phyloP scores from a whole-genome alignment of 2,797 vertebrate species.

The Lophura swinhoii region DNA sequence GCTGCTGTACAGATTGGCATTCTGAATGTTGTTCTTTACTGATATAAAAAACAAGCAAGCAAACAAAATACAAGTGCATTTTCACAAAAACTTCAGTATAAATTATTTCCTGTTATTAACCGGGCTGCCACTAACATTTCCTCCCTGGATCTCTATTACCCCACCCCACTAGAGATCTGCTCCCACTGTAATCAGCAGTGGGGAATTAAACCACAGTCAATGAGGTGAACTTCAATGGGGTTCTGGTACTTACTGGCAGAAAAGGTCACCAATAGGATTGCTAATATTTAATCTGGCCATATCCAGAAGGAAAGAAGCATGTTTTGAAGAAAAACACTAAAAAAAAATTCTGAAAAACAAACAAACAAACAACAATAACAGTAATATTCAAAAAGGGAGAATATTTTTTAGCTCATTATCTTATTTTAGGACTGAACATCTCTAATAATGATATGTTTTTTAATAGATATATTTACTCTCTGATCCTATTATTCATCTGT shows the following conservation, averaged over 20 bases:
- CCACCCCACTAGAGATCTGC: not conserved
- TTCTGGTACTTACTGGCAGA: not conserved
- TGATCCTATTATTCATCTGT: not conserved
- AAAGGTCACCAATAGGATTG: slow-evolving; percentile 16
- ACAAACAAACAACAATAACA: not conserved
- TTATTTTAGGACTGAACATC: not conserved
- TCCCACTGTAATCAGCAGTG: not conserved
- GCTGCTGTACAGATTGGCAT: not conserved
- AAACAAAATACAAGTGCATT: not conserved
- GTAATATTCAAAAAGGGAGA: not conserved
- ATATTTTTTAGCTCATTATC: not conserved
- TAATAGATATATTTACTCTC: not conserved
- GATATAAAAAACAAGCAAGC: not conserved
- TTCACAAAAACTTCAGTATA: not conserved
- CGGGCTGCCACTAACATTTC: not conserved
- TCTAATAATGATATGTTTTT: not conserved
- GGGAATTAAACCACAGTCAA: not conserved
- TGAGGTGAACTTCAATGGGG: not conserved
- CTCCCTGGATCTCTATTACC: not conserved
- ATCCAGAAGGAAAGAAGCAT: not conserved
- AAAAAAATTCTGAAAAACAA: not conserved
- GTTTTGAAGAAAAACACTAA: not conserved
- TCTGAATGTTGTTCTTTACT: slow-evolving; percentile 15
- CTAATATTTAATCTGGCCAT: not conserved
- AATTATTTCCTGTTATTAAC: not conserved